These are phyloP conservation scores for Scophthalmus maximus DNA, from an alignment of 2,113 vertebrate genomes.

Conservation along the genomic window DNA sequence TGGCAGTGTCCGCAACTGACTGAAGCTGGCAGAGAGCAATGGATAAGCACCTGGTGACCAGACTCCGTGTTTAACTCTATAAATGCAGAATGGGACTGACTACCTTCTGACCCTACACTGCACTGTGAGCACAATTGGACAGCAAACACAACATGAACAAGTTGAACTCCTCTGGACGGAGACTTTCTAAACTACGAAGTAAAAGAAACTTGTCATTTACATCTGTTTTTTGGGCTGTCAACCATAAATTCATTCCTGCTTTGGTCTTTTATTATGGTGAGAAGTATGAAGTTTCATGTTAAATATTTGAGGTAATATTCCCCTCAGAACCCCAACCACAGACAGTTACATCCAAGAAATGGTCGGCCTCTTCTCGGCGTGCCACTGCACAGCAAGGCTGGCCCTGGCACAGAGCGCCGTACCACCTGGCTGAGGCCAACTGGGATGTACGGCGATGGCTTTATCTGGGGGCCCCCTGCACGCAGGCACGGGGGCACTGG, in stretches of 20 bases:
- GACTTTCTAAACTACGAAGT: too few species aligned
- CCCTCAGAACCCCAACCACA: not conserved
- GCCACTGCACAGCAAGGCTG: conserved; percentile 3
- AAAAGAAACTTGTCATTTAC: too few species aligned
- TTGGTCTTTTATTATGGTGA: not conserved
- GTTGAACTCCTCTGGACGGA: too few species aligned
- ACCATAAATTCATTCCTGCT: not conserved
- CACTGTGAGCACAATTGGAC: not conserved
- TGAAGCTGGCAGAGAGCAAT: not conserved
- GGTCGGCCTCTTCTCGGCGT: not conserved
- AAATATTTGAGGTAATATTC: not conserved
- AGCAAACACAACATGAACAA: not conserved
- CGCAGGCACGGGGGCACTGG: conserved; percentile 31
- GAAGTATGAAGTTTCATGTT: not conserved
- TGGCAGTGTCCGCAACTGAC: not conserved
- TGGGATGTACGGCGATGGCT: conserved; percentile 52
- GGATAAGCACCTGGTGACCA: not conserved
- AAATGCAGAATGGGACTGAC: not conserved
- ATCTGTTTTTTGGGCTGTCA: not conserved
- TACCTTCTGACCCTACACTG: not conserved
- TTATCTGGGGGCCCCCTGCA: conserved; percentile 12
- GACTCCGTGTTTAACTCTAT: not conserved
- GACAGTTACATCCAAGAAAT: conserved; percentile 2
- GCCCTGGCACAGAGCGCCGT: conserved; percentile 33
- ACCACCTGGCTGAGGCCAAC: conserved; percentile 62